Percentiles rank a stretch among this genome's conserved stretches.
These are phyloP conservation scores for Mormyrus iriodes DNA, from an alignment of 2,113 vertebrate species.

Conservation along the genomic window DNA sequence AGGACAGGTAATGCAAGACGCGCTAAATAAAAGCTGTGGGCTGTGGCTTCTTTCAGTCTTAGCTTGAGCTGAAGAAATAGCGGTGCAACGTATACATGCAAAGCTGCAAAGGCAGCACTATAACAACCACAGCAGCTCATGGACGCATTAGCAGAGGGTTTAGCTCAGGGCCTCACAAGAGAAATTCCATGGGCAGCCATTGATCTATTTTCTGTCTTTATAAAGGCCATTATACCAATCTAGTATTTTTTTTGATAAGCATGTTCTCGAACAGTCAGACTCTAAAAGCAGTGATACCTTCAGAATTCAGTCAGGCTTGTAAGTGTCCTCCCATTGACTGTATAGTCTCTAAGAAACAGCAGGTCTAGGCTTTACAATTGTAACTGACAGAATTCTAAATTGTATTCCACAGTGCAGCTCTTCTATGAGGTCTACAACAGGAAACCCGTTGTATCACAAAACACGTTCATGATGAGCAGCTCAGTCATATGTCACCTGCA, in stretches of 20 bases:
- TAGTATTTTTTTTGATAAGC: neutral
- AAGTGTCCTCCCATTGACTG: neutral
- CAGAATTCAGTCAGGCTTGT: neutral
- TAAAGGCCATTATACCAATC: neutral
- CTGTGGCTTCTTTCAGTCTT: neutral
- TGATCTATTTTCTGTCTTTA: neutral
- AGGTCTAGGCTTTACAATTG: neutral
- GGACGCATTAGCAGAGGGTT: neutral
- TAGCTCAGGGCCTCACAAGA: neutral
- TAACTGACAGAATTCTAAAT: neutral
- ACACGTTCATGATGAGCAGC: neutral
- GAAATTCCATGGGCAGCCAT: neutral
- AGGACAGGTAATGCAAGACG: neutral
- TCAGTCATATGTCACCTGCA: neutral
- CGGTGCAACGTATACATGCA: neutral
- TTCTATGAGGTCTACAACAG: neutral
- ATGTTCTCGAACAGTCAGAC: neutral
- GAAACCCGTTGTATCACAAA: neutral
- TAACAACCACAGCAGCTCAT: neutral
- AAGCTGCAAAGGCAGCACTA: neutral
- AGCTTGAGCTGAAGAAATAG: neutral
- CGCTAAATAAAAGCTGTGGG: neutral
- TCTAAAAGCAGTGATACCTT: neutral
- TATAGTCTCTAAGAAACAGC: neutral
- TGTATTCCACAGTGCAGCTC: neutral